Percentiles rank a stretch among this genome's conserved stretches.
Evolutionary conservation across 2,113 vertebrate species (phyloP).

Genomic region (Ondatra zibethicus): DNA sequence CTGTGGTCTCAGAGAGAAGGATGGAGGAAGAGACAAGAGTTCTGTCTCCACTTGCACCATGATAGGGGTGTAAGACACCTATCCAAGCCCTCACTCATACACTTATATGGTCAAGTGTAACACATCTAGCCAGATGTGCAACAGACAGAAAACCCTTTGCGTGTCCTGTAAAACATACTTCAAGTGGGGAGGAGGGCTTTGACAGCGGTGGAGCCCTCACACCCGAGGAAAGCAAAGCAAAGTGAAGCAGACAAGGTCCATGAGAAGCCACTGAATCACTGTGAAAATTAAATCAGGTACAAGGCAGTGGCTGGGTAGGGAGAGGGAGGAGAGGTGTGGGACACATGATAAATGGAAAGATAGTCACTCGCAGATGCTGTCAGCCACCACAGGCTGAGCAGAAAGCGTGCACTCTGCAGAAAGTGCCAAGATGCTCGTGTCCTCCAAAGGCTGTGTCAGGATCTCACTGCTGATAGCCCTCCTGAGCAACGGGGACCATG

Average conservation of each 20-base stretch:
- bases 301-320: slow-evolving; percentile 69
- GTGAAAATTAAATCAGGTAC: slow-evolving; percentile 83
- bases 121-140: not conserved
- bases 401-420: not conserved
- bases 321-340: slow-evolving; percentile 26
- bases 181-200: not conserved
- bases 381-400: not conserved
- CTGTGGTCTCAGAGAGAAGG: not conserved
- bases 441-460: not conserved
- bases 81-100: not conserved
- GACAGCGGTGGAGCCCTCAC: not conserved
- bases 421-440: not conserved
- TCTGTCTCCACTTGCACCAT: rapidly evolving
- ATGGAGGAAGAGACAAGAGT: not conserved
- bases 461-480: not conserved
- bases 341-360: slow-evolving; percentile 50
- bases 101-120: not conserved
- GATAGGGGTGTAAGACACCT: not conserved
- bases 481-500: not conserved
- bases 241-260: slow-evolving; percentile 52
- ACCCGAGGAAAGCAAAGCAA: not conserved
- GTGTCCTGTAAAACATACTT: not conserved
- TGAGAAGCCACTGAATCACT: slow-evolving; percentile 62
- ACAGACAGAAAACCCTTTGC: not conserved
- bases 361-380: not conserved